Percentiles rank a stretch among this genome's conserved stretches.
phyloP scores from a whole-genome alignment of 2,888 invertebrate species.

The Eugnorisma glareosa region DNA sequence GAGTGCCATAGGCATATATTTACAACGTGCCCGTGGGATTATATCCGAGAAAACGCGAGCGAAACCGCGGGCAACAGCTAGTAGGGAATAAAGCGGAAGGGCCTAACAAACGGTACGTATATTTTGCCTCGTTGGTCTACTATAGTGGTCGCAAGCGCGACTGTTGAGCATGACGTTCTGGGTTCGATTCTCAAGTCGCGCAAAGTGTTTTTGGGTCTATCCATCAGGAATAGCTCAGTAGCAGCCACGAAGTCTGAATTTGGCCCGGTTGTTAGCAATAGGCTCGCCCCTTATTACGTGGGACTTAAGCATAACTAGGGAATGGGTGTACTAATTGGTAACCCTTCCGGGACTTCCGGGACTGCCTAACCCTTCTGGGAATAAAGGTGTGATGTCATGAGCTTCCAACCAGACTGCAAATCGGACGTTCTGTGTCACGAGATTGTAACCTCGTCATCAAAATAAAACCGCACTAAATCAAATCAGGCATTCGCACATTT shows the following conservation, averaged over 20 bases:
- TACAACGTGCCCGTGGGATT: too few species aligned
- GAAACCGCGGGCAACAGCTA: too few species aligned
- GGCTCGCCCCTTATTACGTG: background rate
- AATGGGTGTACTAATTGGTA: background rate
- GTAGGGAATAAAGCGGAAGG: too few species aligned
- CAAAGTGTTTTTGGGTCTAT: too few species aligned
- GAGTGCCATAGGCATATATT: too few species aligned
- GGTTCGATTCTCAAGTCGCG: too few species aligned
- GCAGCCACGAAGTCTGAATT: background rate
- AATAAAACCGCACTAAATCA: conserved; percentile 39
- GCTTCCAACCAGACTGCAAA: background rate
- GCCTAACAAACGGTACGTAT: too few species aligned
- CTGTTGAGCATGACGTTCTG: too few species aligned
- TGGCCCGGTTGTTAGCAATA: background rate
- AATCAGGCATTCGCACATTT: background rate
- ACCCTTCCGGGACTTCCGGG: too few species aligned
- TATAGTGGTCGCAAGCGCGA: too few species aligned
- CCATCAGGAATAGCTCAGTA: background rate
- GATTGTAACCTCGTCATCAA: background rate
- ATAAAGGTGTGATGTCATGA: background rate
- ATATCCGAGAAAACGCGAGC: too few species aligned
- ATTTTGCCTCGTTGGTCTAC: too few species aligned
- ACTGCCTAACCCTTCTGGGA: background rate
- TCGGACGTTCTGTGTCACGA: background rate
- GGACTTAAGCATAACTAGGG: background rate